Percentiles rank a stretch among this genome's conserved stretches.
Evolutionary conservation across 92 coral and sea anemone species (phyloP).

Genomic region (Isaurus tuberculatus): DNA sequence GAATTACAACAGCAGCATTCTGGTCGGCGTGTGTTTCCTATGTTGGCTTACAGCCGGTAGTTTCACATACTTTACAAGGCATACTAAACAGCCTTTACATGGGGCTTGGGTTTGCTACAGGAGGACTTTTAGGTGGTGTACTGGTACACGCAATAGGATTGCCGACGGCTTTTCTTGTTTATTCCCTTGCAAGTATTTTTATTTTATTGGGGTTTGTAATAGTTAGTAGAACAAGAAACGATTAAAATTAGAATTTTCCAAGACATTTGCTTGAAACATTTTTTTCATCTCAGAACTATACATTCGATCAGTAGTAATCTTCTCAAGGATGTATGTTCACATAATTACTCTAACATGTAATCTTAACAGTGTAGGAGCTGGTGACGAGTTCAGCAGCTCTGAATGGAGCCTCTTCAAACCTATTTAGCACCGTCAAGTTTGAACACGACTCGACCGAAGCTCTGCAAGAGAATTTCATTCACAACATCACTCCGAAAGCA

Average conservation of each 20-base stretch:
- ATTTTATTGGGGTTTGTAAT: slow-evolving; percentile 61
- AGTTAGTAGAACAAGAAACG: slow-evolving; percentile 59
- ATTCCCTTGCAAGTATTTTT: slow-evolving; percentile 69
- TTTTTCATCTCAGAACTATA: too few species aligned
- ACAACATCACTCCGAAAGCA: too few species aligned
- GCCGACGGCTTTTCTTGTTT: slow-evolving; percentile 81
- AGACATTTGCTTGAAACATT: too few species aligned
- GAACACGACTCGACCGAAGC: too few species aligned
- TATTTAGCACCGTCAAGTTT: too few species aligned
- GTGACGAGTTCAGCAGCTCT: too few species aligned
- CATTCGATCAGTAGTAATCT: too few species aligned
- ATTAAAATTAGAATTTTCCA: background rate
- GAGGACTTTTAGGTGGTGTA: slow-evolving; percentile 92
- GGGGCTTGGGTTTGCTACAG: slow-evolving; percentile 97
- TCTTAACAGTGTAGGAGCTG: too few species aligned
- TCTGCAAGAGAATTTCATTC: too few species aligned
- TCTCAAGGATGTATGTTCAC: too few species aligned
- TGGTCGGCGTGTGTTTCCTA: slow-evolving; percentile 98
- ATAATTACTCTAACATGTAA: too few species aligned
- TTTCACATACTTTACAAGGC: slow-evolving; percentile 88
- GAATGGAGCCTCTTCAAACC: too few species aligned
- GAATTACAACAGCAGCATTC: slow-evolving; percentile 96
- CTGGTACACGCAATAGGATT: slow-evolving; percentile 82
- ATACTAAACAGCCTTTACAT: slow-evolving; percentile 91
- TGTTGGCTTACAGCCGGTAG: slow-evolving; percentile 91